Base-by-base conservation (phyloP, 2,113 vertebrate species). In the Dromas ardeola region DNA sequence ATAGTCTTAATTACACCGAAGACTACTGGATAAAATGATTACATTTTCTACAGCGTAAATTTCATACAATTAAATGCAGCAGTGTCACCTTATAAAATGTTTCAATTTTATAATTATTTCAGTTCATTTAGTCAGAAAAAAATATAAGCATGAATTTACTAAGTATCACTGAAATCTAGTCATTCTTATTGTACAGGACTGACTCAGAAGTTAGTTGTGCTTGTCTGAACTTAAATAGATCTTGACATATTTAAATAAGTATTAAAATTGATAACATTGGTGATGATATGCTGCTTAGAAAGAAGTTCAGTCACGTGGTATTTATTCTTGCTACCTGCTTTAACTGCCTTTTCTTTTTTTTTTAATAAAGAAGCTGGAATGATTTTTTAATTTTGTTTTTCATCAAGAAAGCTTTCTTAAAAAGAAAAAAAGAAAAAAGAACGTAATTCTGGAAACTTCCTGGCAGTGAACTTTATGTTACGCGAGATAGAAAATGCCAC, bases 71-170 rank as follows among this genome's bases (percentile, higher is more conserved):
- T 98, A 98, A 98, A 98, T 96, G 96, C 92, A 95, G 90, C 53
- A 32, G 93, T 98, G 97, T 98, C 98, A 98, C 97, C 98, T 98
- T 98, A 97, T 97, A 98, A 97, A 98, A 97, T 95, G 97, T 97
- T 98, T 98, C 98, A 98, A 98, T 98, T 98, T 98, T 97, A 92
- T 97, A 98, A 98, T 98, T 98, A 98, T 98, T 98, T 98, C 98
- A 98, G 98, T 98, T 98, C 98, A 98, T 98, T 98, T 98, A 94
- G 92, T 97, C 96, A 96, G 97, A 96, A 98, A 98, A 98, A 98
- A 98, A 97, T 86, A 88, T 85, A 98, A 98, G 98, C 95, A 97
- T 93, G 97, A 97, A 98, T 98, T 98, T 98, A 96, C 97, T 95
- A 94, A 97, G 98, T 97, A 98, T 98, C 97, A 97, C 96, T 81